Evolutionary conservation across 2,797 vertebrate genomes (phyloP).

Genomic region (Syngnathus rostellatus): DNA sequence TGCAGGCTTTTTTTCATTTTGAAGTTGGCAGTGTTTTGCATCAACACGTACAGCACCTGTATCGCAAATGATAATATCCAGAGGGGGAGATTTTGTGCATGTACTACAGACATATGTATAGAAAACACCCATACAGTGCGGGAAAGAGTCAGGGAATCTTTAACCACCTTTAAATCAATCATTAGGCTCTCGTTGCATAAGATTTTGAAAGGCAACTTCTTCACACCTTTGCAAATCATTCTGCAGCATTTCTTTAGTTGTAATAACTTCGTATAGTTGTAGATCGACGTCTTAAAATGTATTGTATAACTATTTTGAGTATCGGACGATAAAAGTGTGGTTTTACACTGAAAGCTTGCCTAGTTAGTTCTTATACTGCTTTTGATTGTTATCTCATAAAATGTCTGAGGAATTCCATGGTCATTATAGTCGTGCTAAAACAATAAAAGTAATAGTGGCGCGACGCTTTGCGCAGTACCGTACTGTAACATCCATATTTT

Average conservation of each 20-base stretch:
- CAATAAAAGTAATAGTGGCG: neutral
- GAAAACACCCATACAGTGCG: neutral
- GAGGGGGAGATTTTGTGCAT: neutral
- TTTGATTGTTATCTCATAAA: neutral
- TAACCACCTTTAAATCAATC: neutral
- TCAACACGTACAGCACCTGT: neutral
- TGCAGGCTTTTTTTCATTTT: neutral
- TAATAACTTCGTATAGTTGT: neutral
- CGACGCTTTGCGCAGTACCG: neutral
- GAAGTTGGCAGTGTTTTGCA: neutral
- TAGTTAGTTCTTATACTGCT: neutral
- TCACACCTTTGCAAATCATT: too few relatives aligned
- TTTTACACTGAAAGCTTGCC: conserved; percentile 1
- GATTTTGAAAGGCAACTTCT: too few relatives aligned
- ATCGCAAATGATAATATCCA: neutral
- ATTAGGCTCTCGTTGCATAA: too few relatives aligned
- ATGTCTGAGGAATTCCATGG: neutral
- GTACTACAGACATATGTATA: neutral
- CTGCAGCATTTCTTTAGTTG: too few relatives aligned
- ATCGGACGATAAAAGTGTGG: neutral
- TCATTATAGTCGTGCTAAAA: neutral
- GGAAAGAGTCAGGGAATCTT: neutral
- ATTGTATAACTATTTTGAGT: neutral
- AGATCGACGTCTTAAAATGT: neutral
- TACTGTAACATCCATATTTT: neutral